Evolutionary conservation across 2,113 vertebrate species (phyloP).

Genomic region (Ammodytes marinus): DNA sequence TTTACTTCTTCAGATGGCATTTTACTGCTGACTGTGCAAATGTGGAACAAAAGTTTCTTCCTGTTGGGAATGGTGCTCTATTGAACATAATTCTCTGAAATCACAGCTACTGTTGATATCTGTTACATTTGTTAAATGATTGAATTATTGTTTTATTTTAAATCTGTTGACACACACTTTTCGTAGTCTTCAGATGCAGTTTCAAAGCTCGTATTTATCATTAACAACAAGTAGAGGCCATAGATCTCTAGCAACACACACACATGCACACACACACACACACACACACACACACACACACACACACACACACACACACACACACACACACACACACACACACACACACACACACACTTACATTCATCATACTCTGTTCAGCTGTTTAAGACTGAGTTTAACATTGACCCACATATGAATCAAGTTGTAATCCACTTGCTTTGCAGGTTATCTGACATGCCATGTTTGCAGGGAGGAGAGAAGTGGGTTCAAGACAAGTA

Average conservation of each 20-base stretch:
- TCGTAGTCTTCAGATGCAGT: not conserved
- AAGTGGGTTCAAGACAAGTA: not conserved
- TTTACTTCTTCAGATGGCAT: too few relatives aligned
- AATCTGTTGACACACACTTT: too few relatives aligned
- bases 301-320: too few relatives aligned
- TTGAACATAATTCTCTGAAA: too few relatives aligned
- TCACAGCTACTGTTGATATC: too few relatives aligned
- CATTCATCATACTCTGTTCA: not conserved
- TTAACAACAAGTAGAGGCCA: not conserved
- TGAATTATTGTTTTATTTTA: too few relatives aligned
- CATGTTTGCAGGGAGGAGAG: not conserved
- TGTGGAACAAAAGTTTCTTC: too few relatives aligned
- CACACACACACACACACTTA: not conserved
- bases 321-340: not conserved
- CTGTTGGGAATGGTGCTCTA: too few relatives aligned
- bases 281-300: not conserved
- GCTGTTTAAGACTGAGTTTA: constrained; percentile 8
- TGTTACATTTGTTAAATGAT: too few relatives aligned
- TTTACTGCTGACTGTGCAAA: too few relatives aligned
- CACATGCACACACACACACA: too few relatives aligned
- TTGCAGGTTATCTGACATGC: constrained; percentile 10
- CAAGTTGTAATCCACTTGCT: not conserved
- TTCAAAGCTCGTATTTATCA: not conserved
- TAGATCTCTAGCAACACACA: too few relatives aligned
- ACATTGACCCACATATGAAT: not conserved